Evolutionary conservation across 2,888 invertebrate species (phyloP), one percentile per base, ranked within the genome.

Genomic region (Rugalucina vietnamica): DNA sequence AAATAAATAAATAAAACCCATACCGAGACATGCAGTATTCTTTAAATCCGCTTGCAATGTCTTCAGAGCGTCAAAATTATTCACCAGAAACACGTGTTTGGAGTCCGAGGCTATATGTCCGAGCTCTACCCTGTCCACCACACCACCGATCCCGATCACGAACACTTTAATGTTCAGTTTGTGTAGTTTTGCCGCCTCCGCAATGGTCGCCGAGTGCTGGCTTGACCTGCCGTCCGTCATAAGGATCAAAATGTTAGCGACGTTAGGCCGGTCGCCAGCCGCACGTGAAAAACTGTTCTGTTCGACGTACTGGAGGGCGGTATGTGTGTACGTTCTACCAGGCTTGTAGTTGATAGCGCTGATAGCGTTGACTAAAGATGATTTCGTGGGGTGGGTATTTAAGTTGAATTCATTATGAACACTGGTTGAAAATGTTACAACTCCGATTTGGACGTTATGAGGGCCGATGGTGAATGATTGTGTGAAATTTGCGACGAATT

Each of bases 241-340:
- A 4, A 91, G 90, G 69, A 92, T 90, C 49, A 91, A 82, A 60
- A 92, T 91, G 81, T 92, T 91, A 34, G 91, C 90, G n/a, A 91
- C 91, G 1, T 88, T 77, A 50, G 86, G 85, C 65, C 92, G 80
- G 76, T 90, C 91, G 2, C 92, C 92, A 29, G 90, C 85, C 39
- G 90, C 87, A n/a, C 85, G 72, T 0, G 89, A 91, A 82, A 92
- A 91, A 69, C 88, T 89, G 81, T 91, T 89, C 14, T 81, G 85
- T 37, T 86, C 86, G 21, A 91, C 90, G 79, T 90, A 91, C 65
- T 90, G 86, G 34, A 93, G 83, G 29, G 91, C 93, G 18, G 88
- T 85, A 72, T 92, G 90, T 14, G 92, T 93, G 84, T 91, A 87
- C 1, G 93, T 93, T 71, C 90, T 89, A n/a, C 92, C 92, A 1